Percentiles rank a stretch among this genome's conserved stretches.
phyloP scores from a whole-genome alignment of 1,140 invertebrate genomes.

The Cardiocondyla obscurior region DNA sequence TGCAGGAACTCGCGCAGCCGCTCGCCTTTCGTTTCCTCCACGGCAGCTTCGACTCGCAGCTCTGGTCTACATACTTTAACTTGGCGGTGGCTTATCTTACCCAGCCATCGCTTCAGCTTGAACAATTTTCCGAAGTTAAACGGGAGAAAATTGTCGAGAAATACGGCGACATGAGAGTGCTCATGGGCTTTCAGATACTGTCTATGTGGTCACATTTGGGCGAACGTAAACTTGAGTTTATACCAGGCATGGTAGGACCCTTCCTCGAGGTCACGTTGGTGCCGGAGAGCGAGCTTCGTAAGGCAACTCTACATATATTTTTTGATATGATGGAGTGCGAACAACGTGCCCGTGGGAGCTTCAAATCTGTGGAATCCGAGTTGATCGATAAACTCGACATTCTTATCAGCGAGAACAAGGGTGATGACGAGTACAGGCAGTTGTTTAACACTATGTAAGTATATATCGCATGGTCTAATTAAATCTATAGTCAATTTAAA shows the following conservation, averaged over 20 bases:
- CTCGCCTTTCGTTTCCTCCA: constrained; percentile 93
- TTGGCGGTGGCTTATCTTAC: constrained; percentile 94
- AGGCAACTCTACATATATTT: constrained; percentile 96
- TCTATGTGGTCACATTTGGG: constrained; percentile 97
- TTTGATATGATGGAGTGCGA: constrained; percentile 99
- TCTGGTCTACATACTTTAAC: constrained; percentile 96
- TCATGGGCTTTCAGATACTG: constrained; percentile 96
- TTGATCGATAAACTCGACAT: constrained; percentile 97
- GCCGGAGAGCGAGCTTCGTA: constrained; percentile 93
- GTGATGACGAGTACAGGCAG: constrained; percentile 95
- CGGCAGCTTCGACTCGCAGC: constrained; percentile 86
- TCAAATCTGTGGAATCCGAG: constrained; percentile 95
- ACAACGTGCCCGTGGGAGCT: constrained; percentile 91
- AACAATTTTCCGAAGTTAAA: constrained; percentile 92
- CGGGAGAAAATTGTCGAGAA: constrained; percentile 91
- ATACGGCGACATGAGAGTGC: constrained; percentile 95
- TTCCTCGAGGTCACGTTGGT: constrained; percentile 97
- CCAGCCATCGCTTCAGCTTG: constrained; percentile 93
- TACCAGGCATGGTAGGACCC: constrained; percentile 96
- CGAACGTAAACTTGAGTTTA: constrained; percentile 93
- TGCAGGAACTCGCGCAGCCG: constrained; percentile 94
- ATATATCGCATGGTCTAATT: neutral
- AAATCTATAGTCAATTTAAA: neutral
- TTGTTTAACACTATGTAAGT: constrained; percentile 98
- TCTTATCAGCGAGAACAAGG: constrained; percentile 95